Percentiles rank a stretch among this genome's conserved stretches.
phyloP scores from a whole-genome alignment of 2,113 vertebrate genomes.

The Tragelaphus scriptus region DNA sequence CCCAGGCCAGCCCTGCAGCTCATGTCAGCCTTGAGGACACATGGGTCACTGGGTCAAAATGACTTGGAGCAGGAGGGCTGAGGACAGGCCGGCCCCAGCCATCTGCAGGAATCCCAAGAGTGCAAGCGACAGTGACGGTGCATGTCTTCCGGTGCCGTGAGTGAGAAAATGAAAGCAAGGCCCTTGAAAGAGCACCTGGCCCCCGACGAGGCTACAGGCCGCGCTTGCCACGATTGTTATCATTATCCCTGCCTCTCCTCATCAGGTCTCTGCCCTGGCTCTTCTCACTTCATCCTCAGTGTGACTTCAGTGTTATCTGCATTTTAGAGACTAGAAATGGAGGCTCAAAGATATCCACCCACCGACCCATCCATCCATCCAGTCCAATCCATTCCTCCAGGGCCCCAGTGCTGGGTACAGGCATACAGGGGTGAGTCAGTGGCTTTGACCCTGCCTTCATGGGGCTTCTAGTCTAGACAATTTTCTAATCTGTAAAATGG shows the following conservation, averaged over 20 bases:
- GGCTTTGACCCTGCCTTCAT: background rate
- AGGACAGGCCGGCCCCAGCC: background rate
- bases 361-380: background rate
- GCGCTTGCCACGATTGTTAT: rapidly evolving
- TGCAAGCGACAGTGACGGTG: rapidly evolving
- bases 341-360: background rate
- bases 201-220: rapidly evolving
- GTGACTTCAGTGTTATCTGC: background rate
- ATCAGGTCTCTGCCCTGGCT: background rate
- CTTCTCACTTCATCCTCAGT: background rate
- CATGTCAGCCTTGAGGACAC: background rate
- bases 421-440: background rate
- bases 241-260: background rate
- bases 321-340: background rate
- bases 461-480: background rate
- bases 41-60: background rate
- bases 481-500: background rate
- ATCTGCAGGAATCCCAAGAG: background rate
- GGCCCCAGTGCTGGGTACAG: background rate
- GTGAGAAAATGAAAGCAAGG: background rate
- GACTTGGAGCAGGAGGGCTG: background rate
- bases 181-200: background rate
- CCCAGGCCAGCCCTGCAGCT: background rate
- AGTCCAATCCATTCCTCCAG: background rate
- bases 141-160: rapidly evolving